These are phyloP conservation scores for Cephalopholis sonnerati DNA, from an alignment of 2,113 vertebrate species.

Conservation along the genomic window DNA sequence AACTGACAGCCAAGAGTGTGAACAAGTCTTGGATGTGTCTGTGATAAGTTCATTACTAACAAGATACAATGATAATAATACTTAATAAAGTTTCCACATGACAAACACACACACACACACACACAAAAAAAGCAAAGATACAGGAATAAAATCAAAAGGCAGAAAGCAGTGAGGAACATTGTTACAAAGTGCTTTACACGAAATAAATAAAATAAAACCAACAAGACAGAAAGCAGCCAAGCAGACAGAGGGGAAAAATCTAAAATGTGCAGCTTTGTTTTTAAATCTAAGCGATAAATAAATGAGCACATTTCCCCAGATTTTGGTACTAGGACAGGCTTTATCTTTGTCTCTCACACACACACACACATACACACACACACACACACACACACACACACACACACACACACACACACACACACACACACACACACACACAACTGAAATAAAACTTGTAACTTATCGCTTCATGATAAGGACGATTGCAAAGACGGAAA, in stretches of 20 bases:
- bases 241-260: neutral
- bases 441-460: constrained; percentile 7
- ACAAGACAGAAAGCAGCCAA: neutral
- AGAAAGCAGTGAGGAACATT: neutral
- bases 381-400: neutral
- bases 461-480: neutral
- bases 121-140: neutral
- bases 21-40: neutral
- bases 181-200: neutral
- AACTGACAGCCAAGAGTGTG: neutral
- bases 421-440: neutral
- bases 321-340: constrained; percentile 1
- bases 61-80: neutral
- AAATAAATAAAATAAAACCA: neutral
- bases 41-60: neutral
- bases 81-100: neutral
- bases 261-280: constrained; percentile 4
- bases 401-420: neutral
- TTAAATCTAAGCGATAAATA: neutral
- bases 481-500: constrained; percentile 7
- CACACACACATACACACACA: neutral
- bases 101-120: neutral
- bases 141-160: neutral
- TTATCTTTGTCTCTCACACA: neutral
- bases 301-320: neutral